Base-by-base conservation (phyloP, 2,888 invertebrate genomes). In the Blera fallax region DNA sequence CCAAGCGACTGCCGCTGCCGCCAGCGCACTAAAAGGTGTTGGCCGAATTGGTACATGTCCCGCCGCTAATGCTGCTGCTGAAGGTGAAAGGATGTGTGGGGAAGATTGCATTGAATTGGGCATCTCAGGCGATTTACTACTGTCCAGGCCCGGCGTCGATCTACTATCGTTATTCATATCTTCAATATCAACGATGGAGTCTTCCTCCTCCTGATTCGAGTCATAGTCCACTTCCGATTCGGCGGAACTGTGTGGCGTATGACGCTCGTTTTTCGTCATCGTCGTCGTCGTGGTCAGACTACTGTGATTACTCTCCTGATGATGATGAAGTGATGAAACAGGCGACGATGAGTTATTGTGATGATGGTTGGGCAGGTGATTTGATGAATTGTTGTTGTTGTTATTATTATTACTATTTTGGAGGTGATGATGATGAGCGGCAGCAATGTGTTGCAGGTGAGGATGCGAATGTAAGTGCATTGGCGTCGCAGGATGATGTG, bases 141-240 rank as follows among this genome's bases (percentile, higher is more conserved):
- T 90, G 76, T 92, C 91, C 43, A 92, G 80, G 34, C 92, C 92
- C 27, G 92, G 92, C 18, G 92, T 92, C 60, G 92, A 92, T 73
- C 92, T 90, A 32, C 90, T 90, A 70, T 94, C 94, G 82, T 94
- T 94, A 89, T 94, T 94, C 89, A 96, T 92, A 89, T 96, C 96
- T 91, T 96, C 96, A 11, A 96, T 96, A 90, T 97, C 96, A 11
- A 96, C 96, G 76, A 96, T 95, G 5, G 95, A 95, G 89, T 96
- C 92, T 82, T 92, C 92, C 80, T 92, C 91, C 74, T 91, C 91
- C 67, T 92, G 89, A 84, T 90, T 90, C 80, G 88, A 91, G 88
- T 92, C 92, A 87, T 92, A 92, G 78, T 92, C 92, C 84, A 92
- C 82, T 87, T 92, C 92, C 5, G 92, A 92, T 87, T 92, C 92